Percentiles rank a stretch among this genome's conserved stretches.
These are phyloP conservation scores for Drosophila cracens DNA, from an alignment of 2,888 invertebrate genomes.

Conservation along the genomic window DNA sequence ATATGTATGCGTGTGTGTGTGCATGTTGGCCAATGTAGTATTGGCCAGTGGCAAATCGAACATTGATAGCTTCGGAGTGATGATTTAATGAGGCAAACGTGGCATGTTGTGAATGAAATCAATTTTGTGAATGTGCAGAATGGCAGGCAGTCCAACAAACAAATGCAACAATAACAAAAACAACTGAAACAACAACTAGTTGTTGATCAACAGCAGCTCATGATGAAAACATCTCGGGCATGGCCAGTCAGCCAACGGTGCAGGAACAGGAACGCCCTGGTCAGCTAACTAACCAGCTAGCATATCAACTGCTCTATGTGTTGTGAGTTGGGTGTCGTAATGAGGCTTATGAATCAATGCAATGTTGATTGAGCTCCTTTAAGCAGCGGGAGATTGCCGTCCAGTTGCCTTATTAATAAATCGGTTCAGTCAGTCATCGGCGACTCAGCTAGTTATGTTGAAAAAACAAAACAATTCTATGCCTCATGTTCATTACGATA, in stretches of 20 bases:
- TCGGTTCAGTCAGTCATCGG: constrained; percentile 6
- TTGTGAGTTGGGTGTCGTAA: constrained; percentile 64
- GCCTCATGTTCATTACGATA: neutral
- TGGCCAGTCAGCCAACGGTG: constrained; percentile 32
- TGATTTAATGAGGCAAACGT: constrained; percentile 81
- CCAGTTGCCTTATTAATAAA: constrained; percentile 43
- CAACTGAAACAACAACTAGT: constrained; percentile 20
- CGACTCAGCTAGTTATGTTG: neutral
- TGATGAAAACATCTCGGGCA: constrained; percentile 60
- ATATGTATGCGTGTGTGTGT: neutral
- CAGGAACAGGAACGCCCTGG: constrained; percentile 41
- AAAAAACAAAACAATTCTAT: neutral
- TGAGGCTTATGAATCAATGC: constrained; percentile 74
- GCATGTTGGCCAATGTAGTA: constrained; percentile 36
- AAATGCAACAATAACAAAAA: constrained; percentile 19
- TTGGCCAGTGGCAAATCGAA: constrained; percentile 62
- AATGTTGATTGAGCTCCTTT: constrained; percentile 70
- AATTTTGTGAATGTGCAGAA: constrained; percentile 79
- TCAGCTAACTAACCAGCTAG: constrained; percentile 21
- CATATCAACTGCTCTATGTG: constrained; percentile 26
- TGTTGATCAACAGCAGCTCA: constrained; percentile 22
- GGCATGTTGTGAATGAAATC: constrained; percentile 81
- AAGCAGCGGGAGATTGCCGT: constrained; percentile 19
- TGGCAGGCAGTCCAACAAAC: constrained; percentile 41
- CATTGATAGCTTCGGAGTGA: constrained; percentile 80